Evolutionary conservation across 35 echinoderm and acorn worm species (phyloP).

Genomic region (Holothuria glaberrima): DNA sequence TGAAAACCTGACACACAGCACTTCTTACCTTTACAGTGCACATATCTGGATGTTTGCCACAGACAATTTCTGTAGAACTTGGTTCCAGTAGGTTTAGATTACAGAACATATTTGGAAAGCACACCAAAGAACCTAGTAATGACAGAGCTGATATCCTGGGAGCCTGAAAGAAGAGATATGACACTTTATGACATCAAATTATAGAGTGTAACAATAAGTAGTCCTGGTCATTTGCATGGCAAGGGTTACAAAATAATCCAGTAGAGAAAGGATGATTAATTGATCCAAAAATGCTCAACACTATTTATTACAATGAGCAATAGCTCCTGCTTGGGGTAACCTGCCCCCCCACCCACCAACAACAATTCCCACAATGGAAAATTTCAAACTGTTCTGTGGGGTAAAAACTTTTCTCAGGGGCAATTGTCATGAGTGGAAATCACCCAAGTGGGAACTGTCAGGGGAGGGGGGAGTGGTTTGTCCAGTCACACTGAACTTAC

Average conservation of each 20-base stretch:
- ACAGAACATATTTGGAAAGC: slow-evolving; percentile 97
- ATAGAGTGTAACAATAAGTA: background rate
- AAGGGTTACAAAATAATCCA: background rate
- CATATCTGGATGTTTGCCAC: slow-evolving; percentile 60
- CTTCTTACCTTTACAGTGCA: slow-evolving; percentile 80
- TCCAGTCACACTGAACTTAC: slow-evolving; percentile 28
- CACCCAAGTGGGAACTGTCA: no score
- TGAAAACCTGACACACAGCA: no score
- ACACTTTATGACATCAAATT: background rate
- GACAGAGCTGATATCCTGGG: slow-evolving; percentile 92
- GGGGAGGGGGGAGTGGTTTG: no score
- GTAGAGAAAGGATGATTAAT: no score
- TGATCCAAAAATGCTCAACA: no score
- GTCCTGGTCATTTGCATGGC: background rate
- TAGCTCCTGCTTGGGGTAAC: no score
- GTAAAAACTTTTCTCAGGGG: no score
- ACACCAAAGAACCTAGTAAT: slow-evolving; percentile 90
- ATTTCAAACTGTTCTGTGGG: no score
- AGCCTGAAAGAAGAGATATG: slow-evolving; percentile 69
- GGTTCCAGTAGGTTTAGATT: slow-evolving; percentile 88
- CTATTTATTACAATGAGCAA: no score
- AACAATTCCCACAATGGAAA: no score
- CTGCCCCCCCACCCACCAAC: no score
- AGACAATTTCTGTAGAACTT: slow-evolving; percentile 42
- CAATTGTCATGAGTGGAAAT: no score